Percentiles rank a stretch among this genome's conserved stretches.
Evolutionary conservation across 2,113 vertebrate genomes (phyloP).

Genomic region (Danionella cerebrum): DNA sequence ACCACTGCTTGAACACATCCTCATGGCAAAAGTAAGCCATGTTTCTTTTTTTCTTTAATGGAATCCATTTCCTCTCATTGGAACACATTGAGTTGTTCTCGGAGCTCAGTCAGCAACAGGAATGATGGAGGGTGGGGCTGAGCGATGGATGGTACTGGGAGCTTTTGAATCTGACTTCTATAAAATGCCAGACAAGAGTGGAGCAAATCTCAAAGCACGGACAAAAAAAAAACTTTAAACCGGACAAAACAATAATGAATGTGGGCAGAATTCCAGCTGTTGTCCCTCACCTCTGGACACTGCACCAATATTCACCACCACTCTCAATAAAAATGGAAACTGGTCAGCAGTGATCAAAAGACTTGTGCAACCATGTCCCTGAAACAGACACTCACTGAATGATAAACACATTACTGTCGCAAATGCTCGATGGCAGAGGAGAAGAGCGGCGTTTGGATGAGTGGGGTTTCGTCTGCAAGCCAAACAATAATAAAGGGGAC

Average conservation of each 20-base stretch:
- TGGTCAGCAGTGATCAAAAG: slow-evolving; percentile 4
- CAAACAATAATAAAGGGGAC: slow-evolving; percentile 11
- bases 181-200: slow-evolving; percentile 61
- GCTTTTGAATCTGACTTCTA: slow-evolving; percentile 10
- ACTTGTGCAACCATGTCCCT: not conserved
- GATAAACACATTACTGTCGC: slow-evolving; percentile 4
- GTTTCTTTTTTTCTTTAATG: too few species aligned
- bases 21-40: too few species aligned
- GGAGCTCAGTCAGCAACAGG: too few species aligned
- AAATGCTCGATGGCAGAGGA: not conserved
- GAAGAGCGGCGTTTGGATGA: not conserved
- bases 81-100: too few species aligned
- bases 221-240: slow-evolving; percentile 22
- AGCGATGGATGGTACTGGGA: too few species aligned
- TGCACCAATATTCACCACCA: slow-evolving; percentile 50
- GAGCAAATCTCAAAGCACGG: slow-evolving; percentile 41
- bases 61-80: too few species aligned
- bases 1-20: too few species aligned
- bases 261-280: slow-evolving; percentile 54
- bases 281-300: slow-evolving; percentile 50
- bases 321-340: slow-evolving; percentile 25
- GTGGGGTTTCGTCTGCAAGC: not conserved
- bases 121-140: too few species aligned
- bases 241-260: slow-evolving; percentile 53
- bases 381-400: slow-evolving; percentile 12